These are phyloP conservation scores for Epinotia demarniana DNA, from an alignment of 2,888 invertebrate species.

Conservation along the genomic window DNA sequence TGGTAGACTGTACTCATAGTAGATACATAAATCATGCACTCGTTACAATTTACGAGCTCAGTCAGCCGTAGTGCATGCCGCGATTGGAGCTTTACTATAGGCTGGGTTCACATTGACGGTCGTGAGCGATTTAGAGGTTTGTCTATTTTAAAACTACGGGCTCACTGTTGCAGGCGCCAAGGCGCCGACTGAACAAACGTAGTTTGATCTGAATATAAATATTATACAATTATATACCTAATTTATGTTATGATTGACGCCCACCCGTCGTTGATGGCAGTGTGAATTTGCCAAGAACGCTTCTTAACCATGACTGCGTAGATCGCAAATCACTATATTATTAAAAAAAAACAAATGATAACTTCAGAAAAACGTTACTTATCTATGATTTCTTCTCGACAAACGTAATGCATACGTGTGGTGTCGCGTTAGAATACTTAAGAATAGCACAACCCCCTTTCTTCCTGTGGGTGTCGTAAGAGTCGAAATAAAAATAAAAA, in stretches of 20 bases:
- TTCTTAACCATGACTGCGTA: no score
- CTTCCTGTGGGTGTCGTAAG: no score
- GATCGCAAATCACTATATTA: no score
- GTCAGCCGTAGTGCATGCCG: slow-evolving; percentile 65
- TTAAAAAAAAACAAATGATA: no score
- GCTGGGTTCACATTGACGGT: slow-evolving; percentile 61
- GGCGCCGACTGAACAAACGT: not conserved
- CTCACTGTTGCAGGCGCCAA: no score
- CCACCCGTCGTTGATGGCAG: not conserved
- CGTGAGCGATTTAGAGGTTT: slow-evolving; percentile 53
- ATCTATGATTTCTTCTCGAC: no score
- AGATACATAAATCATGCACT: slow-evolving; percentile 79
- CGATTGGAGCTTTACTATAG: slow-evolving; percentile 77
- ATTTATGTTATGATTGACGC: slow-evolving; percentile 6
- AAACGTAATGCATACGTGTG: no score
- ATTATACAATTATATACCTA: no score
- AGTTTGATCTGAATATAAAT: not conserved
- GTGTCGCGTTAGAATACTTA: no score
- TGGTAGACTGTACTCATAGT: slow-evolving; percentile 36
- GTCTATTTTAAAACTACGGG: not conserved
- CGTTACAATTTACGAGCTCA: slow-evolving; percentile 80
- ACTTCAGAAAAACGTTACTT: no score
- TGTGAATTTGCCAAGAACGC: not conserved
- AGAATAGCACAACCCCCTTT: no score
- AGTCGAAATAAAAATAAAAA: no score